Evolutionary conservation across 2,888 invertebrate species (phyloP).

Genomic region (Ormyrus labotus): DNA sequence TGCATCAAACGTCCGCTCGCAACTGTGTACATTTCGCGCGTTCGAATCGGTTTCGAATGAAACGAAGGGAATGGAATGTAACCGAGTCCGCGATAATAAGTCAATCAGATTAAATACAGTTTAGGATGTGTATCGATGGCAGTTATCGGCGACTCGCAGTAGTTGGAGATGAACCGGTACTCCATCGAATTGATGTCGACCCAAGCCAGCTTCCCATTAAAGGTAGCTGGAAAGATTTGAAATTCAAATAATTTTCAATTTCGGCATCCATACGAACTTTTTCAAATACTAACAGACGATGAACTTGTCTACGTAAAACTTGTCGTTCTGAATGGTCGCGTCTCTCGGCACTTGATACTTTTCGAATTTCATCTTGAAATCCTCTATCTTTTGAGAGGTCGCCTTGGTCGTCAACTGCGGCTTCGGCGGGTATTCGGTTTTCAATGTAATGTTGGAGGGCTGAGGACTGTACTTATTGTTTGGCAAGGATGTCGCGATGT

Average conservation of each 20-base stretch:
- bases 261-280: no score
- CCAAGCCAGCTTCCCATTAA: slow-evolving; percentile 59
- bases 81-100: no score
- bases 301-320: slow-evolving; percentile 79
- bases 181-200: slow-evolving; percentile 62
- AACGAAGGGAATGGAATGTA: no score
- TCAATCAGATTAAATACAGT: background rate
- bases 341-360: slow-evolving; percentile 68
- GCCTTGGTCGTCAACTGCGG: background rate
- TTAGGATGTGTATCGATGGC: slow-evolving; percentile 64
- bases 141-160: slow-evolving; percentile 56
- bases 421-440: slow-evolving; percentile 56
- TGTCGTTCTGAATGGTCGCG: slow-evolving; percentile 76
- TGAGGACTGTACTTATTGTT: no score
- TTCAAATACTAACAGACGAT: slow-evolving; percentile 77
- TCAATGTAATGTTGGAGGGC: slow-evolving; percentile 55
- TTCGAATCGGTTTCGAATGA: no score
- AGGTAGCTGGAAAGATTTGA: slow-evolving; percentile 59
- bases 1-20: no score
- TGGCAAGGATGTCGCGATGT: no score
- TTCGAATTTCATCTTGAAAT: slow-evolving; percentile 28
- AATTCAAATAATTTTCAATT: no score
- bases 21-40: no score
- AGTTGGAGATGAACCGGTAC: slow-evolving; percentile 58
- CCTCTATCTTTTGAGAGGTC: no score